phyloP scores from a whole-genome alignment of 2,797 vertebrate genomes.

The Oreochromis grahami region DNA sequence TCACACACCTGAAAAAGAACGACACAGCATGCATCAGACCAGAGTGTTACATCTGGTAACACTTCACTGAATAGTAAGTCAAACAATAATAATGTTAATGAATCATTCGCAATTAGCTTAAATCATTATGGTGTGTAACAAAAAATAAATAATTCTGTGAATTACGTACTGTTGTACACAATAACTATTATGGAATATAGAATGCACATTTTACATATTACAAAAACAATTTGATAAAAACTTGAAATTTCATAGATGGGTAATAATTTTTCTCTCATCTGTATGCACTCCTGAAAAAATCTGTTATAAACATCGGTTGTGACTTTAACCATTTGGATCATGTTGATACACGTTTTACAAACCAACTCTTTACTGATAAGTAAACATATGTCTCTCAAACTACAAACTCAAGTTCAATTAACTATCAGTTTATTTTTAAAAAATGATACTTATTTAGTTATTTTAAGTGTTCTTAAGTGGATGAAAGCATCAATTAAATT shows the following conservation, averaged over 20 bases:
- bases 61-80: background rate
- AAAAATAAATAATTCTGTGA: background rate
- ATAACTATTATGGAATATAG: background rate
- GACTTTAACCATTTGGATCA: background rate
- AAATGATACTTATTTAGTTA: background rate
- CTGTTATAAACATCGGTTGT: background rate
- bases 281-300: background rate
- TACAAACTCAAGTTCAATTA: background rate
- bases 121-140: background rate
- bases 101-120: background rate
- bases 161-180: background rate
- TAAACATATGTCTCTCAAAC: background rate
- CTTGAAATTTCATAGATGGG: background rate
- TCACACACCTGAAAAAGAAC: constrained; percentile 84
- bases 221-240: background rate
- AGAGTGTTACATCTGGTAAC: background rate
- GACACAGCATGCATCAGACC: background rate
- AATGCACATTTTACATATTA: background rate
- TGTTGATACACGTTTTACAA: background rate
- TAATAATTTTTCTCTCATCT: background rate
- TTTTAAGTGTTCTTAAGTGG: background rate
- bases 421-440: background rate
- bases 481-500: background rate
- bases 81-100: background rate
- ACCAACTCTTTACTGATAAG: background rate